A percentile compares a stretch with the other conserved stretches of the same genome.
phyloP scores from a whole-genome alignment of 1,140 invertebrate genomes.

The Marisa cornuarietis region DNA sequence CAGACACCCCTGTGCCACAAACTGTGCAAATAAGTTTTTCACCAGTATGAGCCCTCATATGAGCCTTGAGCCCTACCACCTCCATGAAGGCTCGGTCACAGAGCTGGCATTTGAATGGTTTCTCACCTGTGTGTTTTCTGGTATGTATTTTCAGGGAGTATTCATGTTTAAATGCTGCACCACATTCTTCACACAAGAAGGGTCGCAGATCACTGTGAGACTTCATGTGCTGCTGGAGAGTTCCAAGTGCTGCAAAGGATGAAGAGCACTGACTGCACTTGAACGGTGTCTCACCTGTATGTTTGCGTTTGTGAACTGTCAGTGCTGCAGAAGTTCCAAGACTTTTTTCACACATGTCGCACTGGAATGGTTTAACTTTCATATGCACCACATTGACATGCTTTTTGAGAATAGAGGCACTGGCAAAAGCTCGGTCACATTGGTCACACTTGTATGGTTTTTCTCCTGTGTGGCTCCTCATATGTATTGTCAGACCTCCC shows the following conservation, averaged over 20 bases:
- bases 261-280: conserved; percentile 50
- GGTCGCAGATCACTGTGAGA: conserved; percentile 39
- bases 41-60: neutral
- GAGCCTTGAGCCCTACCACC: neutral
- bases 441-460: conserved; percentile 57
- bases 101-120: conserved; percentile 11
- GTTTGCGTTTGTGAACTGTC: conserved; percentile 41
- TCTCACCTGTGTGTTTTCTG: conserved; percentile 40
- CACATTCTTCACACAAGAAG: conserved; percentile 39
- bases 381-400: conserved; percentile 44
- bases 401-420: conserved; percentile 47
- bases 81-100: conserved; percentile 11
- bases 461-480: conserved; percentile 33
- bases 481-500: conserved; percentile 69
- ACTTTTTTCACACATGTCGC: conserved; percentile 42
- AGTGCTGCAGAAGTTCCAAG: conserved; percentile 36
- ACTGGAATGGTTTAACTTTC: conserved; percentile 44
- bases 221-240: conserved; percentile 35
- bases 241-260: conserved; percentile 40
- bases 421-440: conserved; percentile 82
- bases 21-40: conserved; percentile 34
- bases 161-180: conserved; percentile 29
- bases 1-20: conserved; percentile 37
- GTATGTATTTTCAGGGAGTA: conserved; percentile 29
- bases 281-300: conserved; percentile 44